Conservation (phyloP, 2,888 invertebrate genomes). For the Oeneis ivallda region DNA sequence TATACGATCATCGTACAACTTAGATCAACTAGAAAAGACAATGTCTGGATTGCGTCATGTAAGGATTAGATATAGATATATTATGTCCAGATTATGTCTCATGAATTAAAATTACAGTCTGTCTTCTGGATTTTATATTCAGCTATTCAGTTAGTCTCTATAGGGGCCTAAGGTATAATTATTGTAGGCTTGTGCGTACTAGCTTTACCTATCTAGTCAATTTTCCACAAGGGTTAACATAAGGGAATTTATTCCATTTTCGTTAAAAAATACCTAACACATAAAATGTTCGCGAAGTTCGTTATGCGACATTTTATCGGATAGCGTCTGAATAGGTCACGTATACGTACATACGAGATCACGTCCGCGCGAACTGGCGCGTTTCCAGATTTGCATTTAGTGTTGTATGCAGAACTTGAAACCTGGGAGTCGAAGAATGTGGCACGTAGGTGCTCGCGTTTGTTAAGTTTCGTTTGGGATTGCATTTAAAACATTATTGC, state of each 20-base stretch:
- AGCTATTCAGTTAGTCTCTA: no score
- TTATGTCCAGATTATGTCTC: no score
- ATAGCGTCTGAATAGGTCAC: conserved; percentile 34
- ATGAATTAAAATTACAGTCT: no score
- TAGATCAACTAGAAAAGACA: no score
- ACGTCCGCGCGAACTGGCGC: conserved; percentile 43
- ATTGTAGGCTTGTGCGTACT: no score
- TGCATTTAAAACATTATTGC: background rate
- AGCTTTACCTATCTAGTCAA: no score
- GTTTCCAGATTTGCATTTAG: conserved; percentile 46
- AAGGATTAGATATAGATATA: no score
- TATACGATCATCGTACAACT: no score
- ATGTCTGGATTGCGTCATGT: no score
- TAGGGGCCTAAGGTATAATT: no score
- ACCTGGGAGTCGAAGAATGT: conserved; percentile 17
- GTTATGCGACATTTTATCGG: conserved; percentile 32
- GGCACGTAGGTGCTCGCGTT: conserved; percentile 3
- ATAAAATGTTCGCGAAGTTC: conserved; percentile 7
- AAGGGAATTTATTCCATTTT: background rate
- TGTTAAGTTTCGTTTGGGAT: background rate
- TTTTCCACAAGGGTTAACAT: no score
- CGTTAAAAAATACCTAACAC: background rate
- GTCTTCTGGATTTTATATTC: no score
- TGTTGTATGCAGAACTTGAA: conserved; percentile 38
- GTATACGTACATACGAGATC: conserved; percentile 32